Base-by-base conservation (phyloP, 35 echinoderm and acorn worm genomes). In the Ophioderma brevispina region DNA sequence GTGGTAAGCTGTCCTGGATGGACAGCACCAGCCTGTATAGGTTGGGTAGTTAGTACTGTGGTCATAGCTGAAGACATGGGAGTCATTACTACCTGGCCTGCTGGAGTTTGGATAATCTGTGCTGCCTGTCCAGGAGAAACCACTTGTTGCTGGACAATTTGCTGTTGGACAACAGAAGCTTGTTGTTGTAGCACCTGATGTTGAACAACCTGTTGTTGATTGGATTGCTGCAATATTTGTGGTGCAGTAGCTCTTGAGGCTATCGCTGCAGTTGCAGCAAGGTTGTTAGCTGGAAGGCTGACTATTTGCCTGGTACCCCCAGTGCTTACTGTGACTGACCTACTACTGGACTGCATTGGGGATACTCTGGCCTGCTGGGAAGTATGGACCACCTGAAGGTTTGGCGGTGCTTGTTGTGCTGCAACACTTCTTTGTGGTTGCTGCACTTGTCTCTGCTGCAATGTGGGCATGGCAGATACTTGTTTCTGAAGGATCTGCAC, bases 371-470 rank as follows among this genome's bases (percentile, higher is more conserved):
- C 59, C 23, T 70, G 46, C 21, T 52, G 46, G 8, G 46, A 52
- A n/a, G n/a, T n/a, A n/a, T n/a, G 41, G 23, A 25, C 5, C 15
- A 70, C 59, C 59, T 13, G 6, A 3, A 70, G 1, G 23, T 88
- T 64, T 0, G 76, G 86, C 0, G 30, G 15, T 31, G 31, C 75
- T 30, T 89, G 87, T 36, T 78, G 76, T 31, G 17, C 30, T 0
- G 31, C 11, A 21, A 79, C 37, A 1, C 52, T 76, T 59, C 13
- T 11, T 33, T 89, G 87, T 31, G 30, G 33, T 25, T 87, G 84
- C 25, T 89, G 86, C 14, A 81, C 50, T 41, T 85, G 78, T 32
- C 88, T 80, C 63, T 75, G 41, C 77, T 92, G 90, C 25, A 38
- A 70, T 30, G 59, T 70, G 10, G 10, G 52, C 0, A 33, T 8